Conservation (phyloP, 2,113 vertebrate genomes). For the Daboia siamensis region DNA sequence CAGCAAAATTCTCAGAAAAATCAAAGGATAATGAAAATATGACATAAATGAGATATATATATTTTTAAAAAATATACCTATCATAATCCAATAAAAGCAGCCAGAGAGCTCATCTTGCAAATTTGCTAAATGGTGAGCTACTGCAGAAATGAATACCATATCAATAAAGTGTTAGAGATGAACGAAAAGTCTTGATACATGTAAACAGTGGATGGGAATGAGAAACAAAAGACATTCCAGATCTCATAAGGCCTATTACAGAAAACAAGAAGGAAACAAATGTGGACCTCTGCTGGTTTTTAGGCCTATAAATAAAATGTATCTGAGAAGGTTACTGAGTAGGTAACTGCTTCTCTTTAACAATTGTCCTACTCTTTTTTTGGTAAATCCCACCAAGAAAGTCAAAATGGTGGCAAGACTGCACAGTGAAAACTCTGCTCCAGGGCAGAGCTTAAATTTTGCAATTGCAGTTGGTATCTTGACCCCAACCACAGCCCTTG, state of each 20-base stretch:
- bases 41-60: not conserved
- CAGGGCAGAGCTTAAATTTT: not conserved
- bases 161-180: slow-evolving; percentile 39
- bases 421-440: not conserved
- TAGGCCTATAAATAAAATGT: slow-evolving; percentile 53
- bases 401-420: not conserved
- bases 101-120: slow-evolving; percentile 50
- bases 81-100: not conserved
- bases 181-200: slow-evolving; percentile 41
- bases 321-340: slow-evolving; percentile 45
- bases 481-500: not conserved
- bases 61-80: not conserved
- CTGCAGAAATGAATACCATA: slow-evolving; percentile 42
- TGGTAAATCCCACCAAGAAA: not conserved
- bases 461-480: not conserved
- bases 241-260: slow-evolving; percentile 26
- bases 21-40: not conserved
- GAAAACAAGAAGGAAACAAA: slow-evolving; percentile 12
- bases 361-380: slow-evolving; percentile 17
- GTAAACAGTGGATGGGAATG: slow-evolving; percentile 53
- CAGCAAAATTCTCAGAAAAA: not conserved
- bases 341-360: slow-evolving; percentile 44
- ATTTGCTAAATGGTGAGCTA: slow-evolving; percentile 52
- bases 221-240: slow-evolving; percentile 47
- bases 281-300: slow-evolving; percentile 30